A percentile compares a stretch with the other conserved stretches of the same genome.
Conservation (phyloP, 64 coral and sea anemone species). For the Acropora tenuis region DNA sequence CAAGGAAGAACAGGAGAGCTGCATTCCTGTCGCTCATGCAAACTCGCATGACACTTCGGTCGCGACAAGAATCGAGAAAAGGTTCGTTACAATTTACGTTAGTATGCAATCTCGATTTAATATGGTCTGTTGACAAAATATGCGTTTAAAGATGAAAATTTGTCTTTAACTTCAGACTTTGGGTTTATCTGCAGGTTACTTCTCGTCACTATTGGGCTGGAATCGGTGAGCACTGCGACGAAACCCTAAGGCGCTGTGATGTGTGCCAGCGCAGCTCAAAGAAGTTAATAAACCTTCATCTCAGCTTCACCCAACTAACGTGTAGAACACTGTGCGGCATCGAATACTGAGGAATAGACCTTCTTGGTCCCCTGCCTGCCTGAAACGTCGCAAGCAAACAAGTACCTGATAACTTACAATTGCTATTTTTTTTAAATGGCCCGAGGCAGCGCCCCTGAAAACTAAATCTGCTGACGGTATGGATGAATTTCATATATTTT, state of each 20-base stretch:
- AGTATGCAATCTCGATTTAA: not conserved
- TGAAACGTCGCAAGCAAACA: not conserved
- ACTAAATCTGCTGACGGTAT: conserved; percentile 39
- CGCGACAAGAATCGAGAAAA: too few species aligned
- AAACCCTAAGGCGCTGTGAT: conserved; percentile 30
- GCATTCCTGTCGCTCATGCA: not conserved
- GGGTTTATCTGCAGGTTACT: not conserved
- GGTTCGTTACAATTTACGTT: not conserved
- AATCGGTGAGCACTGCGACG: conserved; percentile 22
- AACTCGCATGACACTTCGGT: too few species aligned
- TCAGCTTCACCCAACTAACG: conserved; percentile 42
- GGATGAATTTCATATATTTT: conserved; percentile 9
- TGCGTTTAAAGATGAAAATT: not conserved
- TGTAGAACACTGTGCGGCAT: conserved; percentile 14
- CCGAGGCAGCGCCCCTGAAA: conserved; percentile 27
- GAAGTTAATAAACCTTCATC: conserved; percentile 19
- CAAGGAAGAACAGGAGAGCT: too few species aligned
- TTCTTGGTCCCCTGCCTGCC: conserved; percentile 20
- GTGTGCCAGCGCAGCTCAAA: conserved; percentile 58
- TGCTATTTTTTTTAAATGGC: conserved; percentile 68
- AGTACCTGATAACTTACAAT: conserved; percentile 51
- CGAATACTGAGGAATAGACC: too few species aligned
- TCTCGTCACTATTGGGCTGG: conserved; percentile 27
- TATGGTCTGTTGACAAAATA: not conserved
- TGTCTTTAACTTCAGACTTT: not conserved